A percentile compares a stretch with the other conserved stretches of the same genome.
These are phyloP conservation scores for Dryobota labecula DNA, from an alignment of 2,888 invertebrate genomes.

Conservation along the genomic window DNA sequence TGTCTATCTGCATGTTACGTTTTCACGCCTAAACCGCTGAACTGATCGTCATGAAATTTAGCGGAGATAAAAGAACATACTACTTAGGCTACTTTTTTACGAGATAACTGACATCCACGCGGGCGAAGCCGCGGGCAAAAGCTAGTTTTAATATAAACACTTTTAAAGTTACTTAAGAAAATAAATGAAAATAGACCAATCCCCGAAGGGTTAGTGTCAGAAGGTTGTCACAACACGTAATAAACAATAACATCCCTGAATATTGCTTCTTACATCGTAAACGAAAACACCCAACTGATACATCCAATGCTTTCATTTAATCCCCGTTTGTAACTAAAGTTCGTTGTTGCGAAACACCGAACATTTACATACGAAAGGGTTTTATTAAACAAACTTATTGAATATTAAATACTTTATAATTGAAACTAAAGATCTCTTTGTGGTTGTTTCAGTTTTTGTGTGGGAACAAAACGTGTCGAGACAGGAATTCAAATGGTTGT, in stretches of 20 bases:
- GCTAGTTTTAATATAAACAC: no score
- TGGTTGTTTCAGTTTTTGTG: conserved; percentile 9
- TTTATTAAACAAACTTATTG: conserved; percentile 42
- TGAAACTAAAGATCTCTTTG: conserved; percentile 18
- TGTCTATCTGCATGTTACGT: no score
- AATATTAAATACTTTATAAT: conserved; percentile 31
- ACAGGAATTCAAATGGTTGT: neutral
- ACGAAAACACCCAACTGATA: conserved; percentile 21
- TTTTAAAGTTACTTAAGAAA: no score
- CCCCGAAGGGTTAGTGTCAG: no score
- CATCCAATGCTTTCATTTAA: conserved; percentile 49
- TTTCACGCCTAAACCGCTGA: no score
- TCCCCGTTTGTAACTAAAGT: conserved; percentile 27
- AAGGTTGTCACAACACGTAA: neutral
- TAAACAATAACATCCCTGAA: conserved; percentile 16
- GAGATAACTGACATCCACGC: no score
- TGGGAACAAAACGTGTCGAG: neutral
- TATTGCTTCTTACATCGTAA: conserved; percentile 3
- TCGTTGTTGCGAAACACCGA: conserved; percentile 25
- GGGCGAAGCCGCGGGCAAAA: no score
- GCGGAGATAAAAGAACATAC: no score
- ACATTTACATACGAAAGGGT: conserved; percentile 53
- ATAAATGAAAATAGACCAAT: no score
- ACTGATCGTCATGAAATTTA: no score
- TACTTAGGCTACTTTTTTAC: no score